A percentile compares a stretch with the other conserved stretches of the same genome.
phyloP scores from a whole-genome alignment of 2,797 vertebrate species.

The Coracias cyanogaster region DNA sequence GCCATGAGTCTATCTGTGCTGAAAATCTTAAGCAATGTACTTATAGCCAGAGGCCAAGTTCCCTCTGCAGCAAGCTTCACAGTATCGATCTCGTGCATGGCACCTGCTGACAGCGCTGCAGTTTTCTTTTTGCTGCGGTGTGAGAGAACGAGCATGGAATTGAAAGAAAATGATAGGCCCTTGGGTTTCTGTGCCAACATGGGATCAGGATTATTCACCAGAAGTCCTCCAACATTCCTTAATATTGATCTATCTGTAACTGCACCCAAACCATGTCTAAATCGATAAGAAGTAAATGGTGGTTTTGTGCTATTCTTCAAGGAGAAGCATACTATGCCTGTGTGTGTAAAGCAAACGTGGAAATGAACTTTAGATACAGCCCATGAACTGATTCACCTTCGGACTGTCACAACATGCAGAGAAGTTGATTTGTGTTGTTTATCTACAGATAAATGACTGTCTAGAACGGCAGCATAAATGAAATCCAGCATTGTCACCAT shows the following conservation, averaged over 20 bases:
- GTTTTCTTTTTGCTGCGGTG: background rate
- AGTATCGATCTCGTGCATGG: background rate
- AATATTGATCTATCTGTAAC: background rate
- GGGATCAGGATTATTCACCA: background rate
- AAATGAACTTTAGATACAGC: background rate
- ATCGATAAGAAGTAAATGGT: background rate
- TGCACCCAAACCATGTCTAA: background rate
- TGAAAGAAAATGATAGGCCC: background rate
- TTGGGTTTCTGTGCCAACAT: background rate
- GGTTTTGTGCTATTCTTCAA: background rate
- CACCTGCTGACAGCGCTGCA: background rate
- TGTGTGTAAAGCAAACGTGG: background rate
- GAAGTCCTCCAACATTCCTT: background rate
- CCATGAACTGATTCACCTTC: background rate
- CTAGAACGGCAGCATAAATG: background rate
- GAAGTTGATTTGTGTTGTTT: slow-evolving; percentile 40
- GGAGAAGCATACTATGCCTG: background rate
- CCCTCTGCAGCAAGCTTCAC: background rate
- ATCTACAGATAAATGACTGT: slow-evolving; percentile 14
- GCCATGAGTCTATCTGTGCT: background rate
- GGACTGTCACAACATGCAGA: slow-evolving; percentile 9
- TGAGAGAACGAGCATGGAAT: background rate
- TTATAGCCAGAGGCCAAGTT: background rate
- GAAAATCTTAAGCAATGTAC: background rate
- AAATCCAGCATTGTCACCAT: slow-evolving; percentile 1